These are phyloP conservation scores for Parazoanthus darwini DNA, from an alignment of 92 coral and sea anemone species.

Conservation along the genomic window DNA sequence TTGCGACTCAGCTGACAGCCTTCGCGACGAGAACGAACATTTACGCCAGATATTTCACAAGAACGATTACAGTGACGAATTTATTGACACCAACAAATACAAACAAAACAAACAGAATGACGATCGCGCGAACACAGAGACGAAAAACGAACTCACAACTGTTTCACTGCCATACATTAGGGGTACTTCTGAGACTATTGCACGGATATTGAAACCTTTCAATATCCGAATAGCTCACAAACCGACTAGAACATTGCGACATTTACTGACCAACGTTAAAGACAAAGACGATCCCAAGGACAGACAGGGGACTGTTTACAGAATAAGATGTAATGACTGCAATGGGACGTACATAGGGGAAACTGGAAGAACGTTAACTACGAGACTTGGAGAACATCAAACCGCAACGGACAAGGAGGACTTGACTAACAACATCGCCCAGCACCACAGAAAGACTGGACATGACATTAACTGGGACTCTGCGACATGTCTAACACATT, in stretches of 20 bases:
- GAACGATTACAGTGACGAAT: constrained; percentile 46
- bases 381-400: constrained; percentile 38
- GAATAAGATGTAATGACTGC: constrained; percentile 42
- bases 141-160: constrained; percentile 30
- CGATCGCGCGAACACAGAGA: constrained; percentile 24
- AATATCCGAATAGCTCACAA: constrained; percentile 51
- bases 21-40: constrained; percentile 36
- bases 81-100: constrained; percentile 35
- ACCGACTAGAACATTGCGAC: constrained; percentile 28
- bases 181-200: background rate
- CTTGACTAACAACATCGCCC: constrained; percentile 26
- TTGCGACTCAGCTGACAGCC: constrained; percentile 18
- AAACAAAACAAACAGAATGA: background rate
- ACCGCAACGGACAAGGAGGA: constrained; percentile 33
- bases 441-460: constrained; percentile 22
- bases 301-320: constrained; percentile 48
- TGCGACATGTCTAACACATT: constrained; percentile 37
- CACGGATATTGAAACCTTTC: constrained; percentile 28
- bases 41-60: constrained; percentile 32
- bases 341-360: constrained; percentile 44
- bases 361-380: constrained; percentile 36
- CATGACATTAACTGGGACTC: constrained; percentile 47
- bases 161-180: constrained; percentile 43
- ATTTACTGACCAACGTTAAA: constrained; percentile 23
- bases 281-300: constrained; percentile 35